A percentile compares a stretch with the other conserved stretches of the same genome.
phyloP scores from a whole-genome alignment of 23 tunicate genomes.

The Styela plicata region DNA sequence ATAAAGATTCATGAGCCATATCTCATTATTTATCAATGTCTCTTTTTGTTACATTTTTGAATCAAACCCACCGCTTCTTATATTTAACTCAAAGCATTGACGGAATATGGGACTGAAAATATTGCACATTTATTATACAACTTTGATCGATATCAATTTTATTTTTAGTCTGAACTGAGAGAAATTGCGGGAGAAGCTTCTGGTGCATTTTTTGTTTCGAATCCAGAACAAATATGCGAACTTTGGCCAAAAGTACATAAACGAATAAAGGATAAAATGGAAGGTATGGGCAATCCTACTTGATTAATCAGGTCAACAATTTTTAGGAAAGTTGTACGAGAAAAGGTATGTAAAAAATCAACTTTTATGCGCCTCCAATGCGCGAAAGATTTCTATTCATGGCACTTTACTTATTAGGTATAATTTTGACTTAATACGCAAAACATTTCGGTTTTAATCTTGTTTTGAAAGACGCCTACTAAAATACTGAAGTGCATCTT shows the following conservation, averaged over 20 bases:
- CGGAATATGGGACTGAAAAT: too few relatives aligned
- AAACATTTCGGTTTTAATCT: too few relatives aligned
- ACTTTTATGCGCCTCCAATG: not conserved
- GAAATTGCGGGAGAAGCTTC: slow-evolving; percentile 56
- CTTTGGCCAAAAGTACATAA: slow-evolving; percentile 53
- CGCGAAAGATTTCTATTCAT: not conserved
- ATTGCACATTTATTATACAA: too few relatives aligned
- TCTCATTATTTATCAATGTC: too few relatives aligned
- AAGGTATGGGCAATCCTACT: slow-evolving; percentile 19
- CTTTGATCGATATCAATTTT: too few relatives aligned
- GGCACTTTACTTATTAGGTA: not conserved
- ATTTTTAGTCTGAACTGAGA: slow-evolving; percentile 35
- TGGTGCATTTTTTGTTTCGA: slow-evolving; percentile 26
- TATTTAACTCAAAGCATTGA: too few relatives aligned
- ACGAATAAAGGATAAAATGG: slow-evolving; percentile 31
- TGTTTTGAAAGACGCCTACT: too few relatives aligned
- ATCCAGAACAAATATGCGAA: slow-evolving; percentile 30
- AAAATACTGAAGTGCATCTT: too few relatives aligned
- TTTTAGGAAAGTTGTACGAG: not conserved
- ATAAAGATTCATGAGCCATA: too few relatives aligned
- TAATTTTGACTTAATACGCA: not conserved
- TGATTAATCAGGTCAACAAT: not conserved
- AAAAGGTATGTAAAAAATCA: not conserved
- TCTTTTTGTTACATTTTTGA: too few relatives aligned
- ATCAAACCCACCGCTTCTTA: too few relatives aligned